Evolutionary conservation across 2,113 vertebrate species (phyloP).

Genomic region (Thryonomys swinderianus): DNA sequence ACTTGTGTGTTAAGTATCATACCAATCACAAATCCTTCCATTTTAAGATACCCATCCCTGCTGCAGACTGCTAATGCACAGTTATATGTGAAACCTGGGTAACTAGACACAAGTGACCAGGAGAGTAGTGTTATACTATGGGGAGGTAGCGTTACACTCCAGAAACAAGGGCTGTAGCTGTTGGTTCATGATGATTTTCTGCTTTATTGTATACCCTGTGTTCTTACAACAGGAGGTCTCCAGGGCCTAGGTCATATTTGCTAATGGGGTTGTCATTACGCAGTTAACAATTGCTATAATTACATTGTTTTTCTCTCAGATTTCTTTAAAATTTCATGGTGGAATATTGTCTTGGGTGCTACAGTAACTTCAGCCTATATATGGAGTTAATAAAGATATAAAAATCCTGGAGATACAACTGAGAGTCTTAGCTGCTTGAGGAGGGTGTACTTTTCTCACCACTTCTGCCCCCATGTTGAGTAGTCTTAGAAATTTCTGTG

Average conservation of each 20-base stretch:
- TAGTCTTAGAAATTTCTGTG: background rate
- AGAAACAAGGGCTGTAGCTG: background rate
- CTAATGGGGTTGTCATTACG: background rate
- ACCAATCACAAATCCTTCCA: background rate
- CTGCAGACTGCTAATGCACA: background rate
- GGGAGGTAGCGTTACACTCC: background rate
- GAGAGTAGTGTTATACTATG: background rate
- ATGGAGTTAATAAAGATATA: background rate
- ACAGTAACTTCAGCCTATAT: background rate
- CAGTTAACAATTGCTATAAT: background rate
- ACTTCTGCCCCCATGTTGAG: background rate
- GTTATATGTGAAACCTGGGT: background rate
- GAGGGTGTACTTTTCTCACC: background rate
- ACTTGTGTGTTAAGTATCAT: background rate
- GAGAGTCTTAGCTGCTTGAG: background rate
- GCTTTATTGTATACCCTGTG: background rate
- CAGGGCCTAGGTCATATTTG: background rate
- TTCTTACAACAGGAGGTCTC: background rate
- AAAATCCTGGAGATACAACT: background rate
- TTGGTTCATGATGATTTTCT: constrained; percentile 18
- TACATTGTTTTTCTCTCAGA: constrained; percentile 10
- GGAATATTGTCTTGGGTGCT: background rate
- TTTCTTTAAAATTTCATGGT: background rate
- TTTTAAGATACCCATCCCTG: background rate
- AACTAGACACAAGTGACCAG: background rate